These are phyloP conservation scores for Ambastaia sidthimunki DNA, from an alignment of 2,797 vertebrate genomes.

Conservation along the genomic window DNA sequence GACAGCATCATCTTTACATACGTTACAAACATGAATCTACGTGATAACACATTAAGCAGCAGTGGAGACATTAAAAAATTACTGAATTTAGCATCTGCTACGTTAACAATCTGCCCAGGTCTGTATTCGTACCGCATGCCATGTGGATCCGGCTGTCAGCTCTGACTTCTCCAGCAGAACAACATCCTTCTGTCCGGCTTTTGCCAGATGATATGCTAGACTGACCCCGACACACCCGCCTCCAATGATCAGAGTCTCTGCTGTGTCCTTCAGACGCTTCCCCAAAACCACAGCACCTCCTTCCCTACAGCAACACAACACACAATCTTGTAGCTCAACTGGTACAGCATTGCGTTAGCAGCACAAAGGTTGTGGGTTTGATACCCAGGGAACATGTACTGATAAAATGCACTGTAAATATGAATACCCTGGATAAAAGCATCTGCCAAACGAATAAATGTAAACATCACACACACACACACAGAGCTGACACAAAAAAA, in stretches of 20 bases:
- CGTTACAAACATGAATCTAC: neutral
- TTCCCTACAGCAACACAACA: slow-evolving; percentile 59
- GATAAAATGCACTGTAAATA: too few relatives aligned
- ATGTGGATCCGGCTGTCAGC: slow-evolving; percentile 96
- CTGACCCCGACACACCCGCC: slow-evolving; percentile 94
- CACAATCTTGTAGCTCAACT: neutral
- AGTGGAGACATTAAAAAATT: too few relatives aligned
- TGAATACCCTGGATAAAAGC: too few relatives aligned
- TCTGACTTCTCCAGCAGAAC: slow-evolving; percentile 95
- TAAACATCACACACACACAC: neutral
- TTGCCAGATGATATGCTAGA: slow-evolving; percentile 94
- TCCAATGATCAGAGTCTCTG: slow-evolving; percentile 93
- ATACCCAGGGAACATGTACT: too few relatives aligned
- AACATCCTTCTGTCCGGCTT: slow-evolving; percentile 92
- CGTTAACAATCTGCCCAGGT: too few relatives aligned
- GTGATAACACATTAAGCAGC: neutral
- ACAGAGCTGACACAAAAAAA: too few relatives aligned
- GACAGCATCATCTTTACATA: slow-evolving; percentile 11
- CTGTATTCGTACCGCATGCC: slow-evolving; percentile 87
- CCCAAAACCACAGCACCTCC: slow-evolving; percentile 58
- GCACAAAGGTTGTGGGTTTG: too few relatives aligned
- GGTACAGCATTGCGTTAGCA: too few relatives aligned
- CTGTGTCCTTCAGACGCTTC: slow-evolving; percentile 86
- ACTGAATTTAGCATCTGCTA: too few relatives aligned
- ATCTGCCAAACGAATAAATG: too few relatives aligned